Evolutionary conservation across 2,797 vertebrate species (phyloP).

Genomic region (Staurois parvus): DNA sequence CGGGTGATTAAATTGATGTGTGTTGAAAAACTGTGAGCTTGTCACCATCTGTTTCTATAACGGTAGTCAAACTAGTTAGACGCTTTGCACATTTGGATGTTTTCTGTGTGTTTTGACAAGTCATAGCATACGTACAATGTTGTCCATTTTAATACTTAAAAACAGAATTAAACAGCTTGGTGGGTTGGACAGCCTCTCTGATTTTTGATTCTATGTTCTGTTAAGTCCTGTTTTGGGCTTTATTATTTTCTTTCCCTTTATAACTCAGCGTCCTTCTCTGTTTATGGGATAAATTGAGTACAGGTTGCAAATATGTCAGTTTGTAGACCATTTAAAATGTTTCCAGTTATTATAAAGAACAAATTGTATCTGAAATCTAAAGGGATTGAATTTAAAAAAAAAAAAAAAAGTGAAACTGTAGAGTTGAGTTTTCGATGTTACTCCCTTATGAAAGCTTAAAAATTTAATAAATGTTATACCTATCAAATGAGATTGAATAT

Average conservation of each 20-base stretch:
- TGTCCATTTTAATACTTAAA: neutral
- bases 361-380: no score
- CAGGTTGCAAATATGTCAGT: no score
- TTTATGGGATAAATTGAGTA: neutral
- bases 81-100: neutral
- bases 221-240: neutral
- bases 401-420: no score
- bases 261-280: neutral
- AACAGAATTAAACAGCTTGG: no score
- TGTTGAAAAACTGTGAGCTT: constrained; percentile 7
- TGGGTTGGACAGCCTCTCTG: neutral
- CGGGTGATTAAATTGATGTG: constrained; percentile 2
- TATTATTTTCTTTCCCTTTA: neutral
- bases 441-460: no score
- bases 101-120: neutral
- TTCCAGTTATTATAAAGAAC: no score
- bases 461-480: no score
- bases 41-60: constrained; percentile 9
- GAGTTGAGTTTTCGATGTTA: no score
- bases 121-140: neutral
- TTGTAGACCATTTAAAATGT: no score
- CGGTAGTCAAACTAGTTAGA: constrained; percentile 2
- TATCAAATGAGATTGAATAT: no score
- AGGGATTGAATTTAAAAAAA: no score
- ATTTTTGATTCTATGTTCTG: no score